Base-by-base conservation (phyloP, 2,113 vertebrate genomes). In the Erythrolamprus reginae region DNA sequence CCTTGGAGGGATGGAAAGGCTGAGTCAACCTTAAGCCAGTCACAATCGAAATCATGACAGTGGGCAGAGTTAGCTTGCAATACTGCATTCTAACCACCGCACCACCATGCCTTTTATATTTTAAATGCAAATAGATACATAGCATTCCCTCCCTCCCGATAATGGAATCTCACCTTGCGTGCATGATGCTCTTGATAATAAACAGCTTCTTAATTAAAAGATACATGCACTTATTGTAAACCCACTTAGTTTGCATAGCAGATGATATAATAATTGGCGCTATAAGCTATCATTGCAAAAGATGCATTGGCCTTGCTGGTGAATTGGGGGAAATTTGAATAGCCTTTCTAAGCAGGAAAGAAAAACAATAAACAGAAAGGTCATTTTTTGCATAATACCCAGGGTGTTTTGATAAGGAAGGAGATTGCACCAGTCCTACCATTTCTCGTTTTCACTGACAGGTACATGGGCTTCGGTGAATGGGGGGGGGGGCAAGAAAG, bases 361-460 rank as follows among this genome's bases (percentile, higher is more conserved):
- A 91, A 86, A 90, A 91, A n/a, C 24, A 1, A 88, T 82, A 47
- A 94, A 95, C 23, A 23, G 87, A 95, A 96, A 96, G 93, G 95
- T 95, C 95, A 94, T 70, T 93, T 95, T 90, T 91, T 96, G 92
- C 94, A 95, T 94, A 92, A 95, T 94, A 88, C 87, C 90, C 0
- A 84, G 23, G 84, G 55, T 84, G 84, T 89, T 93, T 53, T 58
- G 38, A 87, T 77, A 92, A 93, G 48, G 13, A 86, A 89, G 90
- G 9, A 90, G 42, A 19, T 2, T 1, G 45, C 6, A 28, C 10
- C 6, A 92, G 88, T 90, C 9, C 85, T 91, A 0, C 17, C 24
- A 50, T 88, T 92, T 86, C 77, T 58, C 17, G 38, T 61, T 15
- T 56, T 23, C 65, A 24, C 45, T 88, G 86, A 91, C 65, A 83